Evolutionary conservation across 1,140 invertebrate species (phyloP).

Genomic region (Hypsibius dujardini): DNA sequence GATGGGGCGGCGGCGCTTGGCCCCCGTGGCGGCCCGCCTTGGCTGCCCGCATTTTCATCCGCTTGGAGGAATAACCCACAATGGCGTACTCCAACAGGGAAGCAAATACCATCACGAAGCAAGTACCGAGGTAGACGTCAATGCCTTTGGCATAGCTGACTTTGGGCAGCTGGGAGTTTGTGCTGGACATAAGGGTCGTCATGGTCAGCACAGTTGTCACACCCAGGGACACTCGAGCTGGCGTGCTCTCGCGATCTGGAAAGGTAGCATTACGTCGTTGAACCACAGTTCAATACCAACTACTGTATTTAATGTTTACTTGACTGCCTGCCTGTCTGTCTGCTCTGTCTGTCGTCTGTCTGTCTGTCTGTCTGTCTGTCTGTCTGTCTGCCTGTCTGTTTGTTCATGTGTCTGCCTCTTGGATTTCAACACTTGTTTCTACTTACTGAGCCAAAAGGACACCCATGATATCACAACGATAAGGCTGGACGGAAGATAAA

Average conservation of each 20-base stretch:
- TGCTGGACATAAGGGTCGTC: conserved; percentile 96
- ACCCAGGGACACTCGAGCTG: conserved; percentile 81
- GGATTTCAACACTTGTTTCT: no score
- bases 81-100: conserved; percentile 57
- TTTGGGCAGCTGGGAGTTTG: conserved; percentile 89
- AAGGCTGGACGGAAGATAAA: conserved; percentile 92
- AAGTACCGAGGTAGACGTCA: conserved; percentile 90
- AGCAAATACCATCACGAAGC: conserved; percentile 55
- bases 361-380: no score
- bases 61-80: conserved; percentile 82
- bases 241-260: conserved; percentile 70
- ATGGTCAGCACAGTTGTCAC: conserved; percentile 94
- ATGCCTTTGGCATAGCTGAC: conserved; percentile 97
- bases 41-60: conserved; percentile 62
- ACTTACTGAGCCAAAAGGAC: conserved; percentile 34
- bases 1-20: no score
- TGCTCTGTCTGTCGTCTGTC: no score
- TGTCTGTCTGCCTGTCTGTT: no score
- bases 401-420: no score
- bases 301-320: no score
- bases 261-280: no score
- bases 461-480: conserved; percentile 99
- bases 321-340: no score
- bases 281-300: no score
- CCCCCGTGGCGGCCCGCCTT: background rate